phyloP scores from a whole-genome alignment of 2,113 vertebrate species.

The Lipophrys pholis region DNA sequence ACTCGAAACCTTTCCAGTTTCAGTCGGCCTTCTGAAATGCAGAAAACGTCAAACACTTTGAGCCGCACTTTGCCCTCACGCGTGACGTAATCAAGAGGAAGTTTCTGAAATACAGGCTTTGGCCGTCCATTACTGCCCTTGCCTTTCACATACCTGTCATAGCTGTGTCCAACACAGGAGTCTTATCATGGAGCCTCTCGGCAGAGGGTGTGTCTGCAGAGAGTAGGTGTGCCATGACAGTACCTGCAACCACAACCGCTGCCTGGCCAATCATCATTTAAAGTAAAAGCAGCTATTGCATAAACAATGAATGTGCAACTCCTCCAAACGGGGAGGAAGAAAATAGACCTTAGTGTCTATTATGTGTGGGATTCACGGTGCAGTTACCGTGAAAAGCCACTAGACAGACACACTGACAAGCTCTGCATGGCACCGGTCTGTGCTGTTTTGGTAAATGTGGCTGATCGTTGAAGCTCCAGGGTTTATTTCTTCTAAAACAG shows the following conservation, averaged over 20 bases:
- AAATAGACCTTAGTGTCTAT: neutral
- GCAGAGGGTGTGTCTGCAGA: constrained; percentile 64
- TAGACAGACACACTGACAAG: constrained; percentile 49
- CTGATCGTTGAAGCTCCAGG: constrained; percentile 38
- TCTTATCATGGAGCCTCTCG: constrained; percentile 18
- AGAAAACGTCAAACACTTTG: too few relatives aligned
- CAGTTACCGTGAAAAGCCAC: constrained; percentile 54
- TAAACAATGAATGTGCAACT: neutral
- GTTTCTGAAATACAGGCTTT: constrained; percentile 29
- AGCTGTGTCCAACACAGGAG: constrained; percentile 38
- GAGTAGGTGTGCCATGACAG: constrained; percentile 59
- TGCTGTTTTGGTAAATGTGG: constrained; percentile 50
- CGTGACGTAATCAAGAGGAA: constrained; percentile 23
- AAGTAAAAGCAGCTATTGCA: neutral
- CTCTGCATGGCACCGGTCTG: constrained; percentile 61
- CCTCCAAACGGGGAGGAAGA: neutral
- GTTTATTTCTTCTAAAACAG: constrained; percentile 25
- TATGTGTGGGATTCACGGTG: too few relatives aligned
- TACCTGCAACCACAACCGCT: constrained; percentile 18
- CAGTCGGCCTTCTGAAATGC: too few relatives aligned
- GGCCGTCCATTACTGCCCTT: constrained; percentile 8
- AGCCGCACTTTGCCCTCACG: neutral
- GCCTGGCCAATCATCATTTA: neutral
- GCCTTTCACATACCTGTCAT: constrained; percentile 62
- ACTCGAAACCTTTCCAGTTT: too few relatives aligned